Conservation (phyloP, 2,888 invertebrate species). For the Barypeithes pellucidus region DNA sequence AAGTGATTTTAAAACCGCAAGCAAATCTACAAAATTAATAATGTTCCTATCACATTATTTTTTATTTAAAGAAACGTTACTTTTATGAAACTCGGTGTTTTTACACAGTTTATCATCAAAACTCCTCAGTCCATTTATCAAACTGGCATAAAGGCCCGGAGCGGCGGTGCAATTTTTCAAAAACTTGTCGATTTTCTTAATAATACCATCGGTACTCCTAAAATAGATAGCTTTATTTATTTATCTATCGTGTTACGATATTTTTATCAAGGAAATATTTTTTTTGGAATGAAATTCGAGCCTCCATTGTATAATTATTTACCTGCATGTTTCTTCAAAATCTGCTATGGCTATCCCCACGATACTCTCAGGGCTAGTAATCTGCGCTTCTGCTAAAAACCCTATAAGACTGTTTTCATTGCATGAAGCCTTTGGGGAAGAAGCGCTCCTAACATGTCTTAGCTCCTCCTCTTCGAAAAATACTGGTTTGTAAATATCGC, state of each 20-base stretch:
- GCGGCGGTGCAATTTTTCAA: slow-evolving; percentile 68
- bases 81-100: slow-evolving; percentile 56
- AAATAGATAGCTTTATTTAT: too few species aligned
- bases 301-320: background rate
- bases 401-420: slow-evolving; percentile 70
- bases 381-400: slow-evolving; percentile 72
- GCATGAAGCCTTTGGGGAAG: slow-evolving; percentile 56
- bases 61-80: too few species aligned
- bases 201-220: slow-evolving; percentile 2
- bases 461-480: slow-evolving; percentile 52
- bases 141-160: slow-evolving; percentile 71
- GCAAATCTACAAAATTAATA: too few species aligned
- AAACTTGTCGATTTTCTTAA: slow-evolving; percentile 66
- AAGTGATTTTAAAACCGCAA: too few species aligned
- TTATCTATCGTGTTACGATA: too few species aligned
- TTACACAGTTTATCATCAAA: slow-evolving; percentile 70
- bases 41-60: too few species aligned
- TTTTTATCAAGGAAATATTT: background rate
- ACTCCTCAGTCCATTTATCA: slow-evolving; percentile 69
- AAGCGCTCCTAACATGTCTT: slow-evolving; percentile 38
- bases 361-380: slow-evolving; percentile 74
- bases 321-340: slow-evolving; percentile 66
- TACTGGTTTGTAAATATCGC: slow-evolving; percentile 41
- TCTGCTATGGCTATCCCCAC: slow-evolving; percentile 69
- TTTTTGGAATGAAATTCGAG: too few species aligned